phyloP scores from a whole-genome alignment of 2,888 invertebrate species.

The Chaetoderma sp. region DNA sequence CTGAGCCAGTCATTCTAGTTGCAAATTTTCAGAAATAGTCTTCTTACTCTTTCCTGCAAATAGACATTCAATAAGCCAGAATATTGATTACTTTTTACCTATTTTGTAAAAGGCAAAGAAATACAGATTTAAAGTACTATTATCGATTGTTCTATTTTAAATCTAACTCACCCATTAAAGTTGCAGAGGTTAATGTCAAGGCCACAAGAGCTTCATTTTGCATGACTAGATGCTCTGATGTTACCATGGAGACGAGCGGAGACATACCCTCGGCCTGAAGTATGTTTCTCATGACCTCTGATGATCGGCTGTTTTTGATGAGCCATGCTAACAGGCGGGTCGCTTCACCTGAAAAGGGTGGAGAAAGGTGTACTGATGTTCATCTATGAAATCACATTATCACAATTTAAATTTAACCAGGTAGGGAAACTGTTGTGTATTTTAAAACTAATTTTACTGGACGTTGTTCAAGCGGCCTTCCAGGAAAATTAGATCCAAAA shows the following conservation, averaged over 20 bases:
- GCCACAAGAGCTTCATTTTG: conserved; percentile 69
- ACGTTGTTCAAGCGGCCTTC: too few relatives aligned
- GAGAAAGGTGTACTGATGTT: neutral
- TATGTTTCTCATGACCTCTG: conserved; percentile 70
- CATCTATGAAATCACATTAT: neutral
- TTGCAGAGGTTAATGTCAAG: conserved; percentile 60
- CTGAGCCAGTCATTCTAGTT: too few relatives aligned
- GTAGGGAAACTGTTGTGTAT: too few relatives aligned
- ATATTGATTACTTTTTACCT: too few relatives aligned
- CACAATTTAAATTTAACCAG: neutral
- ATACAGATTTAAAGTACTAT: too few relatives aligned
- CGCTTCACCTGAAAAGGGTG: conserved; percentile 63
- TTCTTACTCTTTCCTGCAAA: too few relatives aligned
- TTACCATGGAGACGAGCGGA: conserved; percentile 84
- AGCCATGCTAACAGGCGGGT: conserved; percentile 74
- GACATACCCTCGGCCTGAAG: conserved; percentile 78
- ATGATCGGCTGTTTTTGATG: conserved; percentile 76
- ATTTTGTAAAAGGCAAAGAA: too few relatives aligned
- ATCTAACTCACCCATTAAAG: conserved; percentile 49
- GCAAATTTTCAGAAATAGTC: too few relatives aligned
- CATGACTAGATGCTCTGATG: conserved; percentile 88
- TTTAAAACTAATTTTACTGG: too few relatives aligned
- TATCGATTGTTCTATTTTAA: too few relatives aligned
- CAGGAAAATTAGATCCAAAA: too few relatives aligned
- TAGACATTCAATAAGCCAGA: too few relatives aligned